phyloP scores from a whole-genome alignment of 2,888 invertebrate genomes.

The Phania funesta region DNA sequence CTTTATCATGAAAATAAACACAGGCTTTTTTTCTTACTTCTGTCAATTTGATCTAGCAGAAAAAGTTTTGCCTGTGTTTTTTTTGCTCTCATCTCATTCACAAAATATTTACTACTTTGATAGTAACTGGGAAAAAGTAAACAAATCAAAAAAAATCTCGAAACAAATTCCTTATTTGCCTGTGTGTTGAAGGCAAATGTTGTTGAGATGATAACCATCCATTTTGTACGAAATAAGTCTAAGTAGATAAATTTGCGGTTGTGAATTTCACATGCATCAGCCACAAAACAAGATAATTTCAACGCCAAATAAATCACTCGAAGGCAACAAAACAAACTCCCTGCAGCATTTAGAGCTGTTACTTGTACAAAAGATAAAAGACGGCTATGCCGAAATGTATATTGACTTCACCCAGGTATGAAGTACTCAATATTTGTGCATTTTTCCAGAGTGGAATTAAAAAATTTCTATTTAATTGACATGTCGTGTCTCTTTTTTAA shows the following conservation, averaged over 20 bases:
- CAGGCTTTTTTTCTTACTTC: slow-evolving; percentile 3
- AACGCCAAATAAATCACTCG: slow-evolving; percentile 78
- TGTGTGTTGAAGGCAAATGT: slow-evolving; percentile 1
- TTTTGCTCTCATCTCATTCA: not conserved
- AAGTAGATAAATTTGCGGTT: slow-evolving; percentile 35
- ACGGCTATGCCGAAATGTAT: not conserved
- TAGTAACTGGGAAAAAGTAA: not conserved
- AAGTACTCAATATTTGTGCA: no score
- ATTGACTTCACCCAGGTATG: no score
- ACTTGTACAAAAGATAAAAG: slow-evolving; percentile 29
- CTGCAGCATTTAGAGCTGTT: slow-evolving; percentile 56
- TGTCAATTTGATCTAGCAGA: no score
- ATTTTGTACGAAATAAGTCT: slow-evolving; percentile 65
- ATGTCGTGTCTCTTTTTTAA: no score
- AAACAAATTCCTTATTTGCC: slow-evolving; percentile 29
- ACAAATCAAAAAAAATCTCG: not conserved
- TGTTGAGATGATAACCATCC: slow-evolving; percentile 44
- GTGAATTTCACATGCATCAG: slow-evolving; percentile 60
- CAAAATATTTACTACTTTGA: not conserved
- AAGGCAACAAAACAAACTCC: slow-evolving; percentile 65
- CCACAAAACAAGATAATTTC: slow-evolving; percentile 75
- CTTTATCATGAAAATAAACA: slow-evolving; percentile 39
- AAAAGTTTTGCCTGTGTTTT: not conserved
- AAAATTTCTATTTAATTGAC: no score
- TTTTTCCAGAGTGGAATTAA: no score